phyloP scores from a whole-genome alignment of 1,140 invertebrate species.

The Hylaeus anthracinus region DNA sequence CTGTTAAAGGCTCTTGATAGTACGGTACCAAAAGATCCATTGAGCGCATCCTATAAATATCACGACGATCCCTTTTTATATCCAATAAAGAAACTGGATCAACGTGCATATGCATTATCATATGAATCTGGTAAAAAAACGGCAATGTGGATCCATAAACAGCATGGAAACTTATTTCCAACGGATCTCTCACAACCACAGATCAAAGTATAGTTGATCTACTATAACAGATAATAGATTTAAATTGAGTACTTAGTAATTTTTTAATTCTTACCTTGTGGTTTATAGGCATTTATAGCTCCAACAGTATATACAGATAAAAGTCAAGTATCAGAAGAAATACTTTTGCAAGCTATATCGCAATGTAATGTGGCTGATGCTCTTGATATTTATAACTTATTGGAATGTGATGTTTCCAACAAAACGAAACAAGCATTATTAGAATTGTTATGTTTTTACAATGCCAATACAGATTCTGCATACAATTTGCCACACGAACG shows the following conservation, averaged over 20 bases:
- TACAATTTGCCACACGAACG: constrained; percentile 88
- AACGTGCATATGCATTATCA: constrained; percentile 89
- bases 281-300: constrained; percentile 87
- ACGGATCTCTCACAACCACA: constrained; percentile 86
- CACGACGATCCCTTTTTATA: constrained; percentile 95
- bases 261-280: constrained; percentile 61
- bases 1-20: constrained; percentile 85
- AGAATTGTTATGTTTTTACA: constrained; percentile 92
- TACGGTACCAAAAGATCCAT: constrained; percentile 88
- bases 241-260: background rate
- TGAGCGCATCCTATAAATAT: constrained; percentile 92
- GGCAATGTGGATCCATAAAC: constrained; percentile 90
- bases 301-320: constrained; percentile 86
- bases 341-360: constrained; percentile 85
- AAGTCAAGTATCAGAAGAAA: constrained; percentile 85
- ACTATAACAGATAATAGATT: background rate
- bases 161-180: constrained; percentile 89
- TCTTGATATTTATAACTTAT: constrained; percentile 86
- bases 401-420: constrained; percentile 84
- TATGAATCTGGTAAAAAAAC: constrained; percentile 93
- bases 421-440: constrained; percentile 87
- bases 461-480: constrained; percentile 83
- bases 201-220: constrained; percentile 66
- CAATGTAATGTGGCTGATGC: constrained; percentile 86
- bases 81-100: constrained; percentile 87